Conservation (phyloP, 1,140 invertebrate genomes). For the Macrotrachela quadricornifera region DNA sequence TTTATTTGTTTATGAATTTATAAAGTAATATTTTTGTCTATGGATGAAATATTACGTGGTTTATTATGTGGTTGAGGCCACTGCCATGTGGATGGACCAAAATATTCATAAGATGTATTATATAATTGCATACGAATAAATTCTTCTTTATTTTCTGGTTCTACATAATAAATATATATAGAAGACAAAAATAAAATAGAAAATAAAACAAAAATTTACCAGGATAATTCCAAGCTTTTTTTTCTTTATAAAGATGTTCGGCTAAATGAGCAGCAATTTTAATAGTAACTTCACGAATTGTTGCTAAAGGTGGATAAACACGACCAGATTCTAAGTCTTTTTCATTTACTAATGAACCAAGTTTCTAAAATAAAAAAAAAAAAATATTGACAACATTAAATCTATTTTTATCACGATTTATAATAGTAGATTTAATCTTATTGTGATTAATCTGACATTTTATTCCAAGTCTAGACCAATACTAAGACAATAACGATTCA, state of each 20-base stretch:
- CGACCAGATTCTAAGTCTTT: conserved; percentile 61
- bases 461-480: neutral
- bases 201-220: neutral
- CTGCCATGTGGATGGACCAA: conserved; percentile 30
- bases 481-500: neutral
- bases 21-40: no score
- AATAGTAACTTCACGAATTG: conserved; percentile 65
- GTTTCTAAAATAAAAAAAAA: conserved; percentile 33
- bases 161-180: neutral
- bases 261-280: conserved; percentile 61
- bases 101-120: conserved; percentile 33
- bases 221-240: conserved; percentile 32
- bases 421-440: neutral
- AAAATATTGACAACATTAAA: neutral
- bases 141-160: conserved; percentile 9
- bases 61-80: conserved; percentile 26
- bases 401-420: neutral
- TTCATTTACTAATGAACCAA: conserved; percentile 60
- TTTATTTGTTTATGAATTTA: no score
- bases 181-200: neutral
- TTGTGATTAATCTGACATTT: neutral
- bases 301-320: conserved; percentile 72
- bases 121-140: conserved; percentile 34
- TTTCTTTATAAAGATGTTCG: conserved; percentile 59
- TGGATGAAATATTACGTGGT: neutral